A percentile compares a stretch with the other conserved stretches of the same genome.
phyloP scores from a whole-genome alignment of 2,113 vertebrate species.

The Phalacrocorax aristotelis region DNA sequence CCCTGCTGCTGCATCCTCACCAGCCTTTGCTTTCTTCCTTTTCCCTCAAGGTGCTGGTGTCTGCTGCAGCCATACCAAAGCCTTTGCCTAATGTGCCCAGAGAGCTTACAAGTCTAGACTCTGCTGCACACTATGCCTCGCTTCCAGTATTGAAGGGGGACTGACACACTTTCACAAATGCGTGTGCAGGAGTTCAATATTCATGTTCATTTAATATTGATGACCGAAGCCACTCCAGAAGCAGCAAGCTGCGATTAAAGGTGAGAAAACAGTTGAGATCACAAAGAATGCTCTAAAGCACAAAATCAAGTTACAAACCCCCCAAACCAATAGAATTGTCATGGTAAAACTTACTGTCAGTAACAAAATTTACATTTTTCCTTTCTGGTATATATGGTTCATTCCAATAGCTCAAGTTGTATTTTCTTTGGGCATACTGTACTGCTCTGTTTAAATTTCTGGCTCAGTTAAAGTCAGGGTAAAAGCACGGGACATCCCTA shows the following conservation, averaged over 20 bases:
- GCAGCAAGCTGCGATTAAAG: neutral
- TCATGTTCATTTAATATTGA: conserved; percentile 6
- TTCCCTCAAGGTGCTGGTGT: neutral
- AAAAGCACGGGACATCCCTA: neutral
- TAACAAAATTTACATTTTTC: conserved; percentile 28
- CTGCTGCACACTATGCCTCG: neutral
- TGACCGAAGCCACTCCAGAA: neutral
- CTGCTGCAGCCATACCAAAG: neutral
- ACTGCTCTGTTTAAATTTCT: neutral
- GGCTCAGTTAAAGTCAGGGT: neutral
- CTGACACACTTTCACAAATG: neutral
- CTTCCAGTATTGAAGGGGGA: neutral
- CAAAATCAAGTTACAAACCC: neutral
- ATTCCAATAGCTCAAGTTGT: conserved; percentile 43
- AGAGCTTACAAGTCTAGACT: neutral
- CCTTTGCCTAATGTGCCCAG: neutral
- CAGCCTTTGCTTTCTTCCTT: neutral
- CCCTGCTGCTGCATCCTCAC: neutral
- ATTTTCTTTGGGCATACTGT: conserved; percentile 45
- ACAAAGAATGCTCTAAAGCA: neutral
- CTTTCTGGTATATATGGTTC: conserved; percentile 26
- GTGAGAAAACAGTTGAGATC: neutral
- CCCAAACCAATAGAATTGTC: neutral
- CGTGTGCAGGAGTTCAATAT: neutral
- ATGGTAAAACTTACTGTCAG: neutral